phyloP scores from a whole-genome alignment of 2,888 invertebrate genomes.

The Dioctria rufipes region DNA sequence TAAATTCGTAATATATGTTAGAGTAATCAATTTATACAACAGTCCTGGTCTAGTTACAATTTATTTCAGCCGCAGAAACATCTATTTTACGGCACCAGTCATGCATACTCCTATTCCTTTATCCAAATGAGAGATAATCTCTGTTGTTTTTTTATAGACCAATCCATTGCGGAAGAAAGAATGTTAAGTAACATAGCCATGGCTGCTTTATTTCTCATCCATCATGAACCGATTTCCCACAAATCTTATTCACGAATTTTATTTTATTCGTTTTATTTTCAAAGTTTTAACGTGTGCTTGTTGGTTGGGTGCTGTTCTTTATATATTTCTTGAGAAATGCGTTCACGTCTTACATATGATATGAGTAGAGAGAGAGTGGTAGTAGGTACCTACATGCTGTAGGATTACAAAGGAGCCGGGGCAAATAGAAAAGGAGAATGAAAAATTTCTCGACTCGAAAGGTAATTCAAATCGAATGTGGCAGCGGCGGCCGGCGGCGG shows the following conservation, averaged over 20 bases:
- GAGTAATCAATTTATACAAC: no score
- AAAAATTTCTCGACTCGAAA: conserved; percentile 17
- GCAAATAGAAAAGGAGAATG: no score
- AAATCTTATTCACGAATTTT: conserved; percentile 26
- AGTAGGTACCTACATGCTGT: not conserved
- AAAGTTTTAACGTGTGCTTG: conserved; percentile 13
- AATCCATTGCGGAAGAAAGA: not conserved
- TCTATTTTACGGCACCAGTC: no score
- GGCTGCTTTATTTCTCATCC: conserved; percentile 22
- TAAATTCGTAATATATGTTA: no score
- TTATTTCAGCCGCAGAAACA: no score
- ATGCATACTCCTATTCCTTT: conserved; percentile 8
- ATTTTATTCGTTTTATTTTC: not conserved
- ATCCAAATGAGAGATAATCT: conserved; percentile 7
- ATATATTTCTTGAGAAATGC: conserved; percentile 8
- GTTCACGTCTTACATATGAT: not conserved
- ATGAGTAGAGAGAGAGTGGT: no score
- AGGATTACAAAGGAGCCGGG: not conserved
- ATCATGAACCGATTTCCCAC: conserved; percentile 29
- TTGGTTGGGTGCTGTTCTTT: not conserved
- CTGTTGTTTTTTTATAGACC: not conserved
- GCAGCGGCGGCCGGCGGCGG: no score
- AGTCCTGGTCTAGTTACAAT: no score
- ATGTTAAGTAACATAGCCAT: no score
- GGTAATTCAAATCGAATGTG: conserved; percentile 39